Percentiles rank a stretch among this genome's conserved stretches.
Evolutionary conservation across 2,888 invertebrate species (phyloP).

Genomic region (Melieria crassipennis): DNA sequence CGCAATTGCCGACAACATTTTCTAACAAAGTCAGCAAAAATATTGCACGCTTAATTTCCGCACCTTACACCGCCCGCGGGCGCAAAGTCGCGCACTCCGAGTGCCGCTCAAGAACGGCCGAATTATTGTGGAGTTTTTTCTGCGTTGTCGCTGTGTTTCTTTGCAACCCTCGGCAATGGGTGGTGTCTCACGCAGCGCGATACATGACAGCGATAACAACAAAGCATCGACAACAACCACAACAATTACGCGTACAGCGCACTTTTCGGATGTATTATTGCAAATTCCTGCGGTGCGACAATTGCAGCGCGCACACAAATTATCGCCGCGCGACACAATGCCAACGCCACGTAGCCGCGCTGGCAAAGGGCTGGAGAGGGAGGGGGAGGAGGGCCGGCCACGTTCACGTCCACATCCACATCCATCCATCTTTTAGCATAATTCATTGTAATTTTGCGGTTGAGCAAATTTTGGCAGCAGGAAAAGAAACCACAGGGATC

Average conservation of each 20-base stretch:
- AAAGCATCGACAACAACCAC: conserved; percentile 29
- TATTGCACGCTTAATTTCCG: conserved; percentile 32
- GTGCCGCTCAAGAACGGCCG: neutral
- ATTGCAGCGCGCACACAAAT: conserved; percentile 5
- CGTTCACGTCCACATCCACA: neutral
- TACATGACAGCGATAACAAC: conserved; percentile 25
- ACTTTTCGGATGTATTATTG: conserved; percentile 47
- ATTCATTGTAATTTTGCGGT: conserved; percentile 35
- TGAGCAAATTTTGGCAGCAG: conserved; percentile 12
- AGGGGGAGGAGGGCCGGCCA: neutral
- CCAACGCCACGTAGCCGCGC: neutral
- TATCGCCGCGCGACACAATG: neutral
- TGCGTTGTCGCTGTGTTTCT: neutral
- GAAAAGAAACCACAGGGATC: neutral
- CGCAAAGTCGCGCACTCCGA: neutral
- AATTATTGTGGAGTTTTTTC: too few species aligned
- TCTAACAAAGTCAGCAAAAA: conserved; percentile 52
- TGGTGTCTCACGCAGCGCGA: conserved; percentile 4
- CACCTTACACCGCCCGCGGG: neutral
- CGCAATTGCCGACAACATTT: conserved; percentile 18
- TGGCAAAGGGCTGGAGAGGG: neutral
- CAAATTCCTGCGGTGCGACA: conserved; percentile 45
- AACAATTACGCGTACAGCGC: conserved; percentile 40
- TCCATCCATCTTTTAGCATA: conserved; percentile 13
- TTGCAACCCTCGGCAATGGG: neutral